Percentiles rank a stretch among this genome's conserved stretches.
phyloP scores from a whole-genome alignment of 2,888 invertebrate genomes.

The Elmis aenea region DNA sequence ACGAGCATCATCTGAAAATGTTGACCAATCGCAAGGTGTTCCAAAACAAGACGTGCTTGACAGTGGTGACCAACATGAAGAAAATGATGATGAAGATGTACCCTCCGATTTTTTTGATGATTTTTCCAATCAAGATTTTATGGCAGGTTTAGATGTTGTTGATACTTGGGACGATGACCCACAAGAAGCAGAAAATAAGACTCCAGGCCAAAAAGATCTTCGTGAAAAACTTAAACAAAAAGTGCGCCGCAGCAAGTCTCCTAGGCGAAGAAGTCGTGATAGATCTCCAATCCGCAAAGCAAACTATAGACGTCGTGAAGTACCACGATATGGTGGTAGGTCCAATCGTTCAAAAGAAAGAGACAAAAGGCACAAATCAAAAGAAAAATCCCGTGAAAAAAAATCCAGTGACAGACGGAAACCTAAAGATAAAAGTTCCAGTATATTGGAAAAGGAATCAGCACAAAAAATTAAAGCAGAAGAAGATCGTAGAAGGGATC shows the following conservation, averaged over 20 bases:
- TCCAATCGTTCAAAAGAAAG: slow-evolving; percentile 1
- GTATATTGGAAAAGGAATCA: too few relatives aligned
- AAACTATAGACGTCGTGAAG: too few relatives aligned
- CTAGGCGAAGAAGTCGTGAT: not conserved
- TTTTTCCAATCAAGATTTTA: slow-evolving; percentile 45
- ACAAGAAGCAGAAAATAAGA: slow-evolving; percentile 2
- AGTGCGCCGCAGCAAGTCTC: not conserved
- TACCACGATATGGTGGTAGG: not conserved
- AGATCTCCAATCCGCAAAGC: not conserved
- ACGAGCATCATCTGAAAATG: too few relatives aligned
- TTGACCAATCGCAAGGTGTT: too few relatives aligned
- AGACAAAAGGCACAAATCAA: not conserved
- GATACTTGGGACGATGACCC: slow-evolving; percentile 40
- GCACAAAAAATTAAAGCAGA: too few relatives aligned
- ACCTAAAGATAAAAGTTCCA: not conserved
- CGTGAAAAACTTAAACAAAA: too few relatives aligned
- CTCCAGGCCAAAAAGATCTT: not conserved
- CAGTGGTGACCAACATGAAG: too few relatives aligned
- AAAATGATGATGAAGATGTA: slow-evolving; percentile 44
- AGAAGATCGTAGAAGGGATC: slow-evolving; percentile 37
- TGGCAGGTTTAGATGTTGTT: slow-evolving; percentile 45
- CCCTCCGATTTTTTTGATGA: slow-evolving; percentile 46
- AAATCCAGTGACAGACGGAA: not conserved
- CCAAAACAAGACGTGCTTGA: too few relatives aligned
- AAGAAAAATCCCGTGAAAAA: not conserved